phyloP scores from a whole-genome alignment of 2,113 vertebrate genomes.

The Cettia cetti region DNA sequence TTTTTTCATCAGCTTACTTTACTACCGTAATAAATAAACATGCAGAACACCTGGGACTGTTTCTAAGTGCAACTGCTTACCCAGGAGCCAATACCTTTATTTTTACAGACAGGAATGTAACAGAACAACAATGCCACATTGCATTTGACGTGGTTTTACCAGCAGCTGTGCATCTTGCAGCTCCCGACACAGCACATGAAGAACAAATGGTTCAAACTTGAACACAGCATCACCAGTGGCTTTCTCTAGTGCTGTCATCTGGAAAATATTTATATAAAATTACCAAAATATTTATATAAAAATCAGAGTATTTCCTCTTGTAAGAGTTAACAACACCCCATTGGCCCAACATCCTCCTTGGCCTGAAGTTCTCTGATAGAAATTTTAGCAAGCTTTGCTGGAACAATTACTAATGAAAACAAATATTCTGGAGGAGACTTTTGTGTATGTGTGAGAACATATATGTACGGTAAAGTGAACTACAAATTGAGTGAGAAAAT shows the following conservation, averaged over 20 bases:
- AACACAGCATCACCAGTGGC: conserved; percentile 77
- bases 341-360: neutral
- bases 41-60: neutral
- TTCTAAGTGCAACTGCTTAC: neutral
- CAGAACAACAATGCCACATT: neutral
- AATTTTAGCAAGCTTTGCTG: neutral
- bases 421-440: neutral
- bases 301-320: accelerated
- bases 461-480: neutral
- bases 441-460: neutral
- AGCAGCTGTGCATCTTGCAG: conserved; percentile 86
- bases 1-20: neutral
- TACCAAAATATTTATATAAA: neutral
- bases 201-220: conserved; percentile 92
- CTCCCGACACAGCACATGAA: conserved; percentile 86
- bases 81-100: neutral
- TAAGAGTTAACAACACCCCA: neutral
- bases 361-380: neutral
- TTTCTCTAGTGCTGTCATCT: conserved; percentile 76
- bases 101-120: neutral
- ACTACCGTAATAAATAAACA: neutral
- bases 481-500: neutral
- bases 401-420: neutral
- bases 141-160: conserved; percentile 67
- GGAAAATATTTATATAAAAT: neutral